Base-by-base conservation (phyloP, 2,113 vertebrate genomes). In the Electrona antarctica region DNA sequence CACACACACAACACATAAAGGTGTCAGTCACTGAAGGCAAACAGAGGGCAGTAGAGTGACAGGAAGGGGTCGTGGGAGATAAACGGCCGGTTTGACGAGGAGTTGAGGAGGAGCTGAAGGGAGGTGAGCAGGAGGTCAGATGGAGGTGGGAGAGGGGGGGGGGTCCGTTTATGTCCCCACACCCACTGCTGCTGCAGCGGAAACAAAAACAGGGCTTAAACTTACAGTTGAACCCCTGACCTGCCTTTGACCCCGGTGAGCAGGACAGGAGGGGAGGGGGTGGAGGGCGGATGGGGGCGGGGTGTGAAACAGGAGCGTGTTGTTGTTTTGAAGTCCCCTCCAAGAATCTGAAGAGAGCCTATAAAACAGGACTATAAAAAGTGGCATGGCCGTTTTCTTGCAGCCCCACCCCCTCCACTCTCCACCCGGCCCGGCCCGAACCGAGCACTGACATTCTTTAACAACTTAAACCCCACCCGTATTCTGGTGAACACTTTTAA, bases 221-320 rank as follows among this genome's bases (percentile, higher is more conserved):
- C 92, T 92, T 94, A 94, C 92, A 93, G 91, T 92, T 93, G 93
- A 93, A 93, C 93, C 91, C 88, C 71, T 93, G 93, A 91, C 89
- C 93, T 91, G 92, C 91, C 93, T 93, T 94, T 94, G 92, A 94
- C 93, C 90, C 21, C 78, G 83, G 75, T 79, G 79, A 77, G 71
- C 46, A 14, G 82, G 86, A 78, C 78, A 67, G 77, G 70, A 79
- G 74, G 85, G 85, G 64, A 66, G 58, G 56, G 83, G 78, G 84
- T 87, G 88, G 79, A 82, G 88, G 90, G 90, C 75, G 84, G 79
- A 85, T 73, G 4, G 73, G 66, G 67, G 72, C 79, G 85, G 77
- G 81, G 89, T 89, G 88, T 89, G 67, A 92, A 91, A 90, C 85
- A 85, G 82, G 89, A 84, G 71, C 77, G 89, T 88, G 90, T 89